Base-by-base conservation (phyloP, 1,140 invertebrate genomes). In the Paramacrobiotus metropolitanus region DNA sequence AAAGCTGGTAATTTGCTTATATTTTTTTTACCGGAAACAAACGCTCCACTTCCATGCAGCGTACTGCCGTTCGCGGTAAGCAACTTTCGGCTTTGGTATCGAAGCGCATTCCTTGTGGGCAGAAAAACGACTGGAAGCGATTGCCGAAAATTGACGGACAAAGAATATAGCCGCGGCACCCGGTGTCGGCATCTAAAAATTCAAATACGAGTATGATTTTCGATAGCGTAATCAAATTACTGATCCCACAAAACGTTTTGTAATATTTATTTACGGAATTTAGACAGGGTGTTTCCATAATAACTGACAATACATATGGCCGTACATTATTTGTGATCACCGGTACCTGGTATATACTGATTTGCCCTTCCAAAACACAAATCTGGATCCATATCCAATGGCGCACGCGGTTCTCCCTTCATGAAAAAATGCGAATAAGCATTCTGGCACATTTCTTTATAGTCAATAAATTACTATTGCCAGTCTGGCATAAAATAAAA, bases 381-480 rank as follows among this genome's bases (percentile, higher is more conserved):
- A 4, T 18, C 24, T 55, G 48, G 48, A 24, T 55, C 48, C 48
- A 55, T 55, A 55, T 55, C 48, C 9, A 55, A 24, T 55, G 48
- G 4, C 48, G 24, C 48, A 15, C 24, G 9, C 24, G 48, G 48
- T 4, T 55, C 48, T 15, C 48, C 48, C 48, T 55, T 18, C 48
- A 55, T n/a, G 34, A 40, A 40, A n/a, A 40, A 40, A n/a, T 9
- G 9, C 34, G n/a, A n/a, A n/a, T n/a, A n/a, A n/a, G n/a, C n/a
- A n/a, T n/a, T n/a, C n/a, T n/a, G n/a, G n/a, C n/a, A n/a, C n/a
- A n/a, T n/a, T n/a, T n/a, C n/a, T n/a, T n/a, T n/a, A n/a, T n/a
- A n/a, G n/a, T n/a, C n/a, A n/a, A n/a, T n/a, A n/a, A n/a, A n/a
- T n/a, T n/a, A n/a, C n/a, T n/a, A n/a, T n/a, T n/a, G n/a, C n/a